phyloP scores from a whole-genome alignment of 1,140 invertebrate species.

The Arctopsyche grandis region DNA sequence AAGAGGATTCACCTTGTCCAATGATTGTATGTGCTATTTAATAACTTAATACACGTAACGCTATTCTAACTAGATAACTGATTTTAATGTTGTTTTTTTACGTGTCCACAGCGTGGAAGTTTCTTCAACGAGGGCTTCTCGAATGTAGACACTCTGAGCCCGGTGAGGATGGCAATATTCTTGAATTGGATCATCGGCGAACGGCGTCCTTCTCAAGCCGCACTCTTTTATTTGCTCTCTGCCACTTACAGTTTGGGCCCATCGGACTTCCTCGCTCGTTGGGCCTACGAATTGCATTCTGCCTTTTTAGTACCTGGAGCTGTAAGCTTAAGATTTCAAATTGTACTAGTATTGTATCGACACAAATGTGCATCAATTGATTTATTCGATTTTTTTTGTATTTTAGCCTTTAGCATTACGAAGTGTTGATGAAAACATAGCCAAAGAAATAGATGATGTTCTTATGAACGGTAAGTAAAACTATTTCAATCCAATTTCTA shows the following conservation, averaged over 20 bases:
- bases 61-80: too few species aligned
- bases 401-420: constrained; percentile 83
- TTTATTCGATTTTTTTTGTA: constrained; percentile 54
- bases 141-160: constrained; percentile 39
- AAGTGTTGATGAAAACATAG: constrained; percentile 87
- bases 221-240: constrained; percentile 44
- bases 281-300: constrained; percentile 98
- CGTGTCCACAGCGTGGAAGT: constrained; percentile 34
- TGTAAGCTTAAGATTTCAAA: constrained; percentile 50
- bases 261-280: constrained; percentile 78
- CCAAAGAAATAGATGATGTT: constrained; percentile 88
- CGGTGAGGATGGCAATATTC: constrained; percentile 61
- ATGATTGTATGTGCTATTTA: constrained; percentile 57
- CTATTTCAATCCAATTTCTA: too few species aligned
- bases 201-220: constrained; percentile 56
- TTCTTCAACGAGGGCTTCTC: constrained; percentile 36
- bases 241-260: constrained; percentile 50
- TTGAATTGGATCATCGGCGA: constrained; percentile 64
- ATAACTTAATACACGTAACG: not conserved
- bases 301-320: constrained; percentile 93
- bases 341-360: not conserved
- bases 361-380: not conserved
- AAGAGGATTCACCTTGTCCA: constrained; percentile 80
- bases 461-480: constrained; percentile 69
- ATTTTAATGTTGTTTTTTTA: not conserved